Evolutionary conservation across 1,140 invertebrate species (phyloP), one percentile per base, ranked within the genome.

Genomic region (Stegodyphus mimosarum): DNA sequence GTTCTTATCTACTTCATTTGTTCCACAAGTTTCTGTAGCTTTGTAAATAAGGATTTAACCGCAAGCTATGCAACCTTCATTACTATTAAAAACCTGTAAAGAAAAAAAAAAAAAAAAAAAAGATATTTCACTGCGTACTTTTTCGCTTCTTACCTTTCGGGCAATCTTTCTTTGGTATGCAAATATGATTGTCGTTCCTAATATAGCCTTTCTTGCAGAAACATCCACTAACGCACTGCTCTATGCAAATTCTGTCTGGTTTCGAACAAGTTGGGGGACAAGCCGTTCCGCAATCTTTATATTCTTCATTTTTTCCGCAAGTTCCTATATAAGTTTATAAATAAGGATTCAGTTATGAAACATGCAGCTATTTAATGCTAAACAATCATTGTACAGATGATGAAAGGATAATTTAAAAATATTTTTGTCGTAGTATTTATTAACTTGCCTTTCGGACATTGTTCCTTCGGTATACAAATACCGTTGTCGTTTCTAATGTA

Each of bases 171-270:
- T 52, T 51, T n/a, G 55, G 10, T 11, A 86, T 77, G 49, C 85
- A 86, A 17, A 18, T 18, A 5, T 77, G 77, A 1, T 74, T 13
- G 4, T 80, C 72, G 11, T 81, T 63, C 33, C 78, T 52, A 33
- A 81, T 53, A 49, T 80, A 52, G 33, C 78, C 86, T 11, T 55
- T 17, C 50, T 52, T 70, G 48, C 86, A 87, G 53, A 87, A 87
- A 66, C 86, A 87, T 69, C 86, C 86, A 6, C n/a, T 2, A 0
- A 70, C 78, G 49, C 86, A 87, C 9, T 67, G 13, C 6, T 70
- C n/a, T 11, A 51, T 85, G 13, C 83, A 85, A 5, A 51, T 17
- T n/a, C 48, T 52, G 0, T 48, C 73, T 0, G 7, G 15, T 11
- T 77, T 78, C 9, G 13, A 17, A 50, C 83, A 85, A 0, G 83